Evolutionary conservation across 2,113 vertebrate genomes (phyloP).

Genomic region (Phocoena sinus): DNA sequence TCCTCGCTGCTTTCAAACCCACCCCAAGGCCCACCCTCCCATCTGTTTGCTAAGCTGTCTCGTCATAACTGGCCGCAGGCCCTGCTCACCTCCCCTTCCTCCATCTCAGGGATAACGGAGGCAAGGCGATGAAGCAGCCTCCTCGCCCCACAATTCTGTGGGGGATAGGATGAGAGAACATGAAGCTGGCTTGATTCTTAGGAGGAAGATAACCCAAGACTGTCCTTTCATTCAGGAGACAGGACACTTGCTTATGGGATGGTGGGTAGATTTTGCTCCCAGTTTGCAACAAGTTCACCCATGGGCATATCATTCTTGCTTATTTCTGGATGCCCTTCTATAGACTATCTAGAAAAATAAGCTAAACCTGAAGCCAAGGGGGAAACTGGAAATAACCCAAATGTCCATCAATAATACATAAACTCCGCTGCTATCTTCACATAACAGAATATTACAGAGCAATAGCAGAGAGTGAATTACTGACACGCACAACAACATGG

Average conservation of each 20-base stretch:
- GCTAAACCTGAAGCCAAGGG: not conserved
- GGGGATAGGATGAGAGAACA: not conserved
- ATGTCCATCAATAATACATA: not conserved
- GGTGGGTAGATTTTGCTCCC: not conserved
- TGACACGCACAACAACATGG: not conserved
- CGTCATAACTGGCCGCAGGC: not conserved
- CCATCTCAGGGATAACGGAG: not conserved
- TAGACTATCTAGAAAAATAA: constrained; percentile 7
- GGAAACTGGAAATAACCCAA: not conserved
- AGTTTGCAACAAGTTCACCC: not conserved
- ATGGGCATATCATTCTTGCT: not conserved
- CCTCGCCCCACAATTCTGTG: not conserved
- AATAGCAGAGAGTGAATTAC: not conserved
- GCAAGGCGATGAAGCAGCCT: not conserved
- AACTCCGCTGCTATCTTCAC: not conserved
- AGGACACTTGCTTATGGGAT: not conserved
- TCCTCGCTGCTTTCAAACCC: not conserved
- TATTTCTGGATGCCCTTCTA: not conserved
- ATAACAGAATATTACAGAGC: not conserved
- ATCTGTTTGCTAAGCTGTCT: not conserved
- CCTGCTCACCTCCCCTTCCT: not conserved
- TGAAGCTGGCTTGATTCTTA: not conserved
- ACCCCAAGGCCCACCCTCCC: not conserved
- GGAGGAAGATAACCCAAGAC: not conserved
- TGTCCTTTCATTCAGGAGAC: not conserved